Base-by-base conservation (phyloP, 2,113 vertebrate species). In the Phalacrocorax pelagicus region DNA sequence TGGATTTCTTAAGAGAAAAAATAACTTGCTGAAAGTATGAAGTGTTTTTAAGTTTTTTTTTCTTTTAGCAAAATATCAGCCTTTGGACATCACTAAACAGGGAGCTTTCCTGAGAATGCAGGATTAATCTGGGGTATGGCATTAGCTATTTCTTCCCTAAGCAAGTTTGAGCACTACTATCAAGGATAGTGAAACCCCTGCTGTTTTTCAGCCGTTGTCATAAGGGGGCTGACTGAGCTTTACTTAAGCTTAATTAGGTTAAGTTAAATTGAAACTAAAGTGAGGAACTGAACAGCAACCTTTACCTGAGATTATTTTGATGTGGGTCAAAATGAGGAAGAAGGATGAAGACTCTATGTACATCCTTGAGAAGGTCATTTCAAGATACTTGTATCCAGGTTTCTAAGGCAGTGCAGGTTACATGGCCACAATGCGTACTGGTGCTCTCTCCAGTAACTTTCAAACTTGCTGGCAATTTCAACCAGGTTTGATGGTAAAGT, bases 201-300 rank as follows among this genome's bases (percentile, higher is more conserved):
- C 10, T 84, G 32, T 42, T 74, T 92, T 94, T 81, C 59, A 77
- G 26, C 24, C 42, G 44, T 58, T 86, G 5, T 46, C 40, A 6
- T 62, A 62, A 90, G 32, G 59, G 21, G 16, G 59, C 32, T 78
- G 16, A 63, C 32, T 78, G 61, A 84, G 42, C 19, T 89, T 91
- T 92, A 14, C 21, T 85, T 71, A 16, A 79, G 19, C 49, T 75
- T 46, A 51, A 5, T n/a, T 32, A 52, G 15, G 11, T 47, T 80
- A 51, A 55, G 16, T 49, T 63, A 58, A 78, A 92, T 21, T 40
- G 62, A 82, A 88, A 85, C 21, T 70, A 46, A 72, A 88, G 7
- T 0, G 0, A 78, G 16, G 26, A 93, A 30, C 12, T 85, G 71
- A 81, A 0, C 22, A 74, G 3, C 11, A 81, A 19, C 7, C 4